Conservation (phyloP, 2,113 vertebrate genomes). For the Sarotherodon lohbergeri region DNA sequence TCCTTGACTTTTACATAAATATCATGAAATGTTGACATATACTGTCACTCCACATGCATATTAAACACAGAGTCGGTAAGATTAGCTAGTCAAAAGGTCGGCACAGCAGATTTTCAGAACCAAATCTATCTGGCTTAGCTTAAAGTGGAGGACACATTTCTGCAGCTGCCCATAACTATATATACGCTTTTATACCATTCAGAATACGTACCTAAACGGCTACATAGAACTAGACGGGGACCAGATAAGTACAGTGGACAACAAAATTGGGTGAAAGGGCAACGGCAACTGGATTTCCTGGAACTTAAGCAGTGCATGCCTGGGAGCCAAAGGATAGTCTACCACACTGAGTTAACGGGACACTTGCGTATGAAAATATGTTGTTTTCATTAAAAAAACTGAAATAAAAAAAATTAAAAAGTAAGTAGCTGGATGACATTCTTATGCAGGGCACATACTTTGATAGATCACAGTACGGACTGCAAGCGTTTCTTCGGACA, state of each 20-base stretch:
- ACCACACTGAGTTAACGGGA: background rate
- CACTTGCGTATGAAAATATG: background rate
- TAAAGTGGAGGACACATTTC: background rate
- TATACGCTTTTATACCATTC: background rate
- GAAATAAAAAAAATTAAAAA: background rate
- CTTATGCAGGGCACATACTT: background rate
- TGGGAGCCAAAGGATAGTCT: background rate
- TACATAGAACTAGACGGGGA: background rate
- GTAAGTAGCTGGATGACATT: background rate
- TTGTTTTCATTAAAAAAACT: background rate
- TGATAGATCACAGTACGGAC: background rate
- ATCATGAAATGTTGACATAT: background rate
- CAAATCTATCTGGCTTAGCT: background rate
- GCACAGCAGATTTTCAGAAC: background rate
- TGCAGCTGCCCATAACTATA: background rate
- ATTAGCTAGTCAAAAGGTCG: background rate
- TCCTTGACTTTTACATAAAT: background rate
- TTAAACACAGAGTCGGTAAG: background rate
- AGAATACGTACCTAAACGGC: background rate
- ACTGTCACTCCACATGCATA: background rate
- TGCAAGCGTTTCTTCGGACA: background rate
- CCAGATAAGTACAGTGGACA: background rate
- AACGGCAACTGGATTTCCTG: conserved; percentile 7
- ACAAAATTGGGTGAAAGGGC: conserved; percentile 50
- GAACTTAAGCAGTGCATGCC: background rate